Evolutionary conservation across 2,113 vertebrate genomes (phyloP).

Genomic region (Pollachius pollachius): DNA sequence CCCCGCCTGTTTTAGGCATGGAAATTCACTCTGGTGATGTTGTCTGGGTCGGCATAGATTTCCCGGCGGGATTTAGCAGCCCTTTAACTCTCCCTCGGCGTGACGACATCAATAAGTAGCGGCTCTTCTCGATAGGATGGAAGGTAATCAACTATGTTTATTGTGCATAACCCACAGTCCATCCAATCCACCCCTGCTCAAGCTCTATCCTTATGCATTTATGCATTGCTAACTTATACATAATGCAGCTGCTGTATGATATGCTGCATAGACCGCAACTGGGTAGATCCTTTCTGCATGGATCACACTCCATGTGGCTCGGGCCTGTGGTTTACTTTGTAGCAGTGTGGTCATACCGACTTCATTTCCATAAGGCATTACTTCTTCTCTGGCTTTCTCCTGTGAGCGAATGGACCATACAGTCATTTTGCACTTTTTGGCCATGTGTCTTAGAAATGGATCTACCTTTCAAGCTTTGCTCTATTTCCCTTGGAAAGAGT

Average conservation of each 20-base stretch:
- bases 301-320: not conserved
- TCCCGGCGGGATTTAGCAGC: slow-evolving; percentile 29
- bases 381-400: not conserved
- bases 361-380: not conserved
- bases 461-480: not conserved
- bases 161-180: slow-evolving; percentile 10
- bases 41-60: slow-evolving; percentile 37
- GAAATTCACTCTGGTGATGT: slow-evolving; percentile 33
- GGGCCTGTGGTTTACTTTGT: slow-evolving; percentile 28
- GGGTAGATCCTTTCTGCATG: slow-evolving; percentile 26
- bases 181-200: not conserved
- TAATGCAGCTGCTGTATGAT: slow-evolving; percentile 23
- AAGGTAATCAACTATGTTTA: slow-evolving; percentile 25
- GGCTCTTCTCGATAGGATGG: not conserved
- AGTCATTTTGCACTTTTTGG: slow-evolving; percentile 13
- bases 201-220: slow-evolving; percentile 15
- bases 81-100: not conserved
- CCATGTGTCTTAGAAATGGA: slow-evolving; percentile 7
- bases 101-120: slow-evolving; percentile 28
- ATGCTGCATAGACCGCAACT: not conserved
- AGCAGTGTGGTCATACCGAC: not conserved
- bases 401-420: slow-evolving; percentile 20
- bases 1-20: slow-evolving; percentile 5
- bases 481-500: slow-evolving; percentile 18
- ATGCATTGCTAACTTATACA: slow-evolving; percentile 23